phyloP scores from a whole-genome alignment of 2,888 invertebrate species.

The Dicycla oo region DNA sequence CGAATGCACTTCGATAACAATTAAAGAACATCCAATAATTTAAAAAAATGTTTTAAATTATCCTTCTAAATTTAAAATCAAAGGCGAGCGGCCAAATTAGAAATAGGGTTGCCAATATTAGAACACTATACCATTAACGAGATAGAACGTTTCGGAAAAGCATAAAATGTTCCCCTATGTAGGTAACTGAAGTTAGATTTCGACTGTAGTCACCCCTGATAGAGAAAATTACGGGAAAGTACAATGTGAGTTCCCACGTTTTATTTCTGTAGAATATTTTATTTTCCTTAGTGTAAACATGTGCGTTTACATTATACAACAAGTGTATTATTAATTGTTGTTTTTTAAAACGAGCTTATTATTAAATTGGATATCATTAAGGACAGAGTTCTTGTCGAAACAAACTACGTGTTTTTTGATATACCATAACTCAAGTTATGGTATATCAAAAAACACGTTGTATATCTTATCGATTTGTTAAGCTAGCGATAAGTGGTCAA shows the following conservation, averaged over 20 bases:
- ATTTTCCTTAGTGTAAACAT: not conserved
- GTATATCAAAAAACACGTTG: too few relatives aligned
- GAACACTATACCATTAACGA: not conserved
- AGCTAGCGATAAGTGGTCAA: constrained; percentile 58
- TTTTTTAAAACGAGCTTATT: too few relatives aligned
- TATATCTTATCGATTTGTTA: constrained; percentile 54
- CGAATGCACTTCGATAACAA: too few relatives aligned
- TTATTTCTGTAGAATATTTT: not conserved
- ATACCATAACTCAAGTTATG: too few relatives aligned
- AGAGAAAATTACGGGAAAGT: not conserved
- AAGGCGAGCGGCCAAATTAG: not conserved
- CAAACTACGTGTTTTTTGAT: too few relatives aligned
- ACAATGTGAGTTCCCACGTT: not conserved
- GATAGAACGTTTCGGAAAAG: not conserved
- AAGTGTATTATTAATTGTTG: too few relatives aligned
- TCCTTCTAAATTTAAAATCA: not conserved
- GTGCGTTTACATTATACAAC: not conserved
- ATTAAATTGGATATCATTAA: too few relatives aligned
- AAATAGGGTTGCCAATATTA: not conserved
- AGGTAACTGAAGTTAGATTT: too few relatives aligned
- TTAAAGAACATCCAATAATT: too few relatives aligned
- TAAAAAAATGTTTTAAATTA: too few relatives aligned
- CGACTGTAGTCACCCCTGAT: not conserved
- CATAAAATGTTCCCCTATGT: not conserved
- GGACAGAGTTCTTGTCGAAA: too few relatives aligned